phyloP scores from a whole-genome alignment of 2,797 vertebrate genomes.

The Galago senegalensis region DNA sequence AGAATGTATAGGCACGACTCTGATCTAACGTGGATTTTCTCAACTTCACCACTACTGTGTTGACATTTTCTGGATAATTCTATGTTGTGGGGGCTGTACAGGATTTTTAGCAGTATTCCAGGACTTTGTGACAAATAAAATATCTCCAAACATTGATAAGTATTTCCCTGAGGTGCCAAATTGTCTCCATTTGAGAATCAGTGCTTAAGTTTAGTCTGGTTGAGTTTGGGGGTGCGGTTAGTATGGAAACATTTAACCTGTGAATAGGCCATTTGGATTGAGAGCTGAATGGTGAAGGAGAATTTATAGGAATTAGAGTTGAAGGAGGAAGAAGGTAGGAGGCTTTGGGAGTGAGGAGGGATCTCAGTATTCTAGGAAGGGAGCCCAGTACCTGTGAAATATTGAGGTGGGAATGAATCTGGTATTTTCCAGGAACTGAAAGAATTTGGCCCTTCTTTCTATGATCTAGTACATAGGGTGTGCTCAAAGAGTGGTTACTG shows the following conservation, averaged over 20 bases:
- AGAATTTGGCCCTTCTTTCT: neutral
- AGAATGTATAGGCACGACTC: neutral
- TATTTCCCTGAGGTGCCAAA: neutral
- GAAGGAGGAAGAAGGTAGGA: neutral
- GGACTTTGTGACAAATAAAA: neutral
- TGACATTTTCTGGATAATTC: conserved; percentile 4
- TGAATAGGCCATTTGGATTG: neutral
- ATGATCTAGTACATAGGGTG: neutral
- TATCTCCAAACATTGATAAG: neutral
- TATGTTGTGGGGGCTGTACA: neutral
- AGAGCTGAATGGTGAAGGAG: neutral
- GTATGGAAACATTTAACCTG: conserved; percentile 2
- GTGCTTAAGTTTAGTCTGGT: neutral
- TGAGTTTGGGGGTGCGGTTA: neutral
- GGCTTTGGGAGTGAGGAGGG: neutral
- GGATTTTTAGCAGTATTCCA: neutral
- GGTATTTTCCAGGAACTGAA: neutral
- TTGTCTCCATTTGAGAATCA: neutral
- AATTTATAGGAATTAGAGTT: conserved; percentile 4
- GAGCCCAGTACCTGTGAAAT: neutral
- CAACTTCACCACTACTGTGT: neutral
- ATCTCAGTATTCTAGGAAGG: neutral
- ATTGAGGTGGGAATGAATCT: neutral
- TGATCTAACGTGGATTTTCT: neutral
- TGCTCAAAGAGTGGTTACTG: neutral